phyloP scores from a whole-genome alignment of 1,140 invertebrate genomes.

The Dendrolimus kikuchii region DNA sequence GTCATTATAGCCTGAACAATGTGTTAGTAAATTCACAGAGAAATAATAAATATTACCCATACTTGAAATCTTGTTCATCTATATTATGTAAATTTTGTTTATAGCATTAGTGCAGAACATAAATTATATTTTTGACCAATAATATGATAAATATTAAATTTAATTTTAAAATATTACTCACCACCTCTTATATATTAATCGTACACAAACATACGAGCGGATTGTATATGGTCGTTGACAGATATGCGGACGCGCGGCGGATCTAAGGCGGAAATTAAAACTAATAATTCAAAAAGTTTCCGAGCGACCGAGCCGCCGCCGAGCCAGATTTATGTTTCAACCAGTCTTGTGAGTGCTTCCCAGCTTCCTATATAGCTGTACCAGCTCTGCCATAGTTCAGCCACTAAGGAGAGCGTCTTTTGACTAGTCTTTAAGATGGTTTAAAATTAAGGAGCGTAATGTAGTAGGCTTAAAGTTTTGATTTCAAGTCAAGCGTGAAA shows the following conservation, averaged over 20 bases:
- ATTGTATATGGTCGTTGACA: constrained; percentile 51
- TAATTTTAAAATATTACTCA: constrained; percentile 2
- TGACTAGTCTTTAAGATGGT: not conserved
- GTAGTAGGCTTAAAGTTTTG: no score
- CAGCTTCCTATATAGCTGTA: constrained; percentile 46
- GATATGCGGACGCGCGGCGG: constrained; percentile 57
- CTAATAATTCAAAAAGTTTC: constrained; percentile 74
- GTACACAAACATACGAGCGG: constrained; percentile 18
- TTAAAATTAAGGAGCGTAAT: not conserved
- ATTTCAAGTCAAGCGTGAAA: no score
- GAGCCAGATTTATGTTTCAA: constrained; percentile 61
- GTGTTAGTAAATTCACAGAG: no score
- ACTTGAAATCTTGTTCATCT: no score
- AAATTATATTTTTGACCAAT: no score
- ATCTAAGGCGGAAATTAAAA: constrained; percentile 72
- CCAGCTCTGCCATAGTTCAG: constrained; percentile 11
- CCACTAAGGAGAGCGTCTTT: constrained; percentile 5
- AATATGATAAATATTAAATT: not conserved
- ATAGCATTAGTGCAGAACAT: no score
- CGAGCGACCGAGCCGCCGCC: constrained; percentile 63
- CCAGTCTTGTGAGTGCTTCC: constrained; percentile 59
- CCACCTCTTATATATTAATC: constrained; percentile 17
- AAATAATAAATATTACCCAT: no score
- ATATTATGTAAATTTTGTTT: no score
- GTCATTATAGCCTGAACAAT: no score